These are phyloP conservation scores for Talpa occidentalis DNA, from an alignment of 2,113 vertebrate genomes.

Conservation along the genomic window DNA sequence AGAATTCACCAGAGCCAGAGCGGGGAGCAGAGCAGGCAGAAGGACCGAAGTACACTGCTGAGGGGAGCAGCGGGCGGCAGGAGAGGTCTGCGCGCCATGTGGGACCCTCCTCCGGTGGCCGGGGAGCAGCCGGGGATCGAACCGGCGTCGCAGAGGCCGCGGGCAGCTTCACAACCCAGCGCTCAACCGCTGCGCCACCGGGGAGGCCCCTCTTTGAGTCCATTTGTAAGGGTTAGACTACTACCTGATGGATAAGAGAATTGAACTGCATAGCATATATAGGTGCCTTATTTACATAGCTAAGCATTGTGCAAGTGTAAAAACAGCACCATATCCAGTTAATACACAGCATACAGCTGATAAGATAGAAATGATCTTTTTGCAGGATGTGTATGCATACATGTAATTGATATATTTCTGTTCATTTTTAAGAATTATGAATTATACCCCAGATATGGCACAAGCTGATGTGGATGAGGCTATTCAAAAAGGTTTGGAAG, in stretches of 20 bases:
- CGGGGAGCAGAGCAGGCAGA: too few species aligned
- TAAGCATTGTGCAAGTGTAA: background rate
- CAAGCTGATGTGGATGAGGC: constrained; percentile 83
- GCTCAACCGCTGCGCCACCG: too few species aligned
- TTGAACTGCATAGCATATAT: background rate
- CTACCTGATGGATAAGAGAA: background rate
- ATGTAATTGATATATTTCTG: background rate
- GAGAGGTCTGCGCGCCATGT: too few species aligned
- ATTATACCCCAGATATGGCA: constrained; percentile 88
- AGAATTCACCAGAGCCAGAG: too few species aligned
- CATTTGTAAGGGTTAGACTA: background rate
- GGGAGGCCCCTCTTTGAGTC: too few species aligned
- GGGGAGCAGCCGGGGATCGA: too few species aligned
- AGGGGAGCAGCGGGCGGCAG: too few species aligned
- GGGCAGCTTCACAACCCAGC: too few species aligned
- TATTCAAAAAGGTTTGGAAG: constrained; percentile 82
- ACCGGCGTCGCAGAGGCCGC: too few species aligned
- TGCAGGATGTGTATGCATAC: background rate
- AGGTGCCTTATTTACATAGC: background rate
- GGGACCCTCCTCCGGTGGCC: too few species aligned
- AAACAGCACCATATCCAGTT: too few species aligned
- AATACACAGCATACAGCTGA: background rate
- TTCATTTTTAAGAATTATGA: constrained; percentile 83
- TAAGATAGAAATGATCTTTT: background rate
- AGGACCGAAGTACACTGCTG: too few species aligned